Conservation (phyloP, 2,888 invertebrate genomes). For the Cantharis nigra region DNA sequence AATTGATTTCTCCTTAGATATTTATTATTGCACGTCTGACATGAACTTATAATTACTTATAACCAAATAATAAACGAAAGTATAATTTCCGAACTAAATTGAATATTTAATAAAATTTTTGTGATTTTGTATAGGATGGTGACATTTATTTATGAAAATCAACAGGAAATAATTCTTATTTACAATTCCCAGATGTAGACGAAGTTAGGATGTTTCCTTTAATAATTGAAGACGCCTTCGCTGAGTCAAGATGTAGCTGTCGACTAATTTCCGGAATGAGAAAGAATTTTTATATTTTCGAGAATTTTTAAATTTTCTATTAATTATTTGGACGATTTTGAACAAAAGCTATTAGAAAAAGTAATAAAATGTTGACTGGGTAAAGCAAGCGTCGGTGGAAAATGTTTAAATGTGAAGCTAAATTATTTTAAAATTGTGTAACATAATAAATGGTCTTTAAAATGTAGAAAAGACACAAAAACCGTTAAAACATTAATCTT, state of each 20-base stretch:
- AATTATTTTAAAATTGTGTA: neutral
- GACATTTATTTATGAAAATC: constrained; percentile 34
- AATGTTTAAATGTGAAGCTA: neutral
- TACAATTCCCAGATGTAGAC: constrained; percentile 39
- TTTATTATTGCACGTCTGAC: neutral
- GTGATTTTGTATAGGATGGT: constrained; percentile 6
- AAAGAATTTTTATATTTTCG: constrained; percentile 38
- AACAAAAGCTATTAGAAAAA: neutral
- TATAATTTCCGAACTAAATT: neutral
- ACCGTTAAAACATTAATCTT: constrained; percentile 31
- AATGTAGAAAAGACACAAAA: constrained; percentile 18
- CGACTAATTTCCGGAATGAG: constrained; percentile 37
- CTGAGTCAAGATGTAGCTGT: constrained; percentile 33
- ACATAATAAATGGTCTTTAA: neutral
- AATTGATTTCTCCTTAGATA: neutral
- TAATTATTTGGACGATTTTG: constrained; percentile 1
- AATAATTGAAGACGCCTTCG: constrained; percentile 38
- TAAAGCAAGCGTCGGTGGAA: neutral
- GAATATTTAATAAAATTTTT: constrained; percentile 2
- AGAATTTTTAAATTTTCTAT: constrained; percentile 32
- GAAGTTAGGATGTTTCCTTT: constrained; percentile 34
- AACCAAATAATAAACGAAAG: neutral
- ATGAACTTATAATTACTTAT: neutral
- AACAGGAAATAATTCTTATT: constrained; percentile 45
- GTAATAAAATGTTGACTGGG: neutral